Base-by-base conservation (phyloP, 2,113 vertebrate genomes). In the Sebastes fasciatus region DNA sequence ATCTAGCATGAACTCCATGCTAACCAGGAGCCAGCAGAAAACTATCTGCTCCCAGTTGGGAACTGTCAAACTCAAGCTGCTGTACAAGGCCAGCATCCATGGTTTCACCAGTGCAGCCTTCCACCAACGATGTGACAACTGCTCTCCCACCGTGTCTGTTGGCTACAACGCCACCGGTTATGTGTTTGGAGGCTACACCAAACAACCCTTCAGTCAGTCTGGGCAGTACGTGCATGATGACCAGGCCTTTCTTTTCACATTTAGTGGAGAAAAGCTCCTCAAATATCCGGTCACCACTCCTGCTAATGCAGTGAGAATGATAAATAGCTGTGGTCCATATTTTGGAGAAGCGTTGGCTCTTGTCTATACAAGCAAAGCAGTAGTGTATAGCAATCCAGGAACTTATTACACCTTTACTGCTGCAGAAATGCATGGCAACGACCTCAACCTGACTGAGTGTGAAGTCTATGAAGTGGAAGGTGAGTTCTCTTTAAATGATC, bases 161-260 rank as follows among this genome's bases (percentile, higher is more conserved):
- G 93, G 91, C 21, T 95, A 93, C 51, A 95, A 94, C 46, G 7
- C 74, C 13, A 80, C 91, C 0, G 92, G 94, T 1, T 87, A 49
- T 63, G 74, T 95, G 63, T 95, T 94, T 74, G 95, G 95, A 79
- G 94, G 87, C 2, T 94, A 88, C 80, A 93, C 85, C 57, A 81
- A 70, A 46, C 54, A 71, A 55, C 43, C 81, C n/a, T 87, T 88
- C 52, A 26, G 5, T 81, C 93, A 92, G 74, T 74, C 89, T 16
- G 74, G 43, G 3, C 17, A 52, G 23, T 74, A 79, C 3, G 43
- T 83, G 14, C 0, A 6, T 0, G 94, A 95, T 82, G 78, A 88
- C 2, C 54, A 86, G 73, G 93, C 94, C 1, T 95, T 95, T 74
- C 84, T 95, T 45, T 94, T 93, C 54, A 92, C 87, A 11, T 86